These are phyloP conservation scores for Cochlearius cochlearius DNA, from an alignment of 2,113 vertebrate species.

Conservation along the genomic window DNA sequence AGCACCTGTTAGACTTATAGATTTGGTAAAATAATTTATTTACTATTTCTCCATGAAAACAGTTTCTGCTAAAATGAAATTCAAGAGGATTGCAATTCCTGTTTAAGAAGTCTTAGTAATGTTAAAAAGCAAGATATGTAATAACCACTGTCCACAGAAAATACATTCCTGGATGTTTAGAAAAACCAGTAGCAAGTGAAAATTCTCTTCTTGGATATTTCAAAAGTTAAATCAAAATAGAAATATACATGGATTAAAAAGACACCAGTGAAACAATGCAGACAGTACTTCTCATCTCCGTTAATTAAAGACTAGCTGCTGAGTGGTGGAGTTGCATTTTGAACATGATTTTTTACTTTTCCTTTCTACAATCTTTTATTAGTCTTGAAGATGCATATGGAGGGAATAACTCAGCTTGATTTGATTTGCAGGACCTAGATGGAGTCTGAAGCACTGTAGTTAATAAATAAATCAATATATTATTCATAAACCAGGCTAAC, in stretches of 20 bases:
- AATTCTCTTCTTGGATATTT: neutral
- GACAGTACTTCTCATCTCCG: neutral
- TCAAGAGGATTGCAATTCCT: neutral
- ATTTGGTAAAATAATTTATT: neutral
- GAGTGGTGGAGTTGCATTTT: neutral
- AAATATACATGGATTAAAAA: neutral
- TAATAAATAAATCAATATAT: neutral
- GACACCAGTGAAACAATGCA: neutral
- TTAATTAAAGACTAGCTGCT: neutral
- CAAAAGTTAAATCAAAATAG: neutral
- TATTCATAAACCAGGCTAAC: neutral
- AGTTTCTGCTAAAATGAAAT: neutral
- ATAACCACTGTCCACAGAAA: neutral
- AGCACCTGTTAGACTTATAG: neutral
- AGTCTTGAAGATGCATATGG: neutral
- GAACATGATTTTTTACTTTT: neutral
- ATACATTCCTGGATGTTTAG: neutral
- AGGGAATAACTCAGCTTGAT: neutral
- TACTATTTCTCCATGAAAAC: neutral
- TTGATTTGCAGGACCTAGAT: neutral
- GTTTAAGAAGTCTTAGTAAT: neutral
- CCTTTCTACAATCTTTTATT: neutral
- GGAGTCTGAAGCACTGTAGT: neutral
- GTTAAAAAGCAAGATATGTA: neutral
- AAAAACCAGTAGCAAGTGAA: neutral